Evolutionary conservation across 2,888 invertebrate genomes (phyloP), one percentile per base, ranked within the genome.

Genomic region (Iphiclides podalirius): DNA sequence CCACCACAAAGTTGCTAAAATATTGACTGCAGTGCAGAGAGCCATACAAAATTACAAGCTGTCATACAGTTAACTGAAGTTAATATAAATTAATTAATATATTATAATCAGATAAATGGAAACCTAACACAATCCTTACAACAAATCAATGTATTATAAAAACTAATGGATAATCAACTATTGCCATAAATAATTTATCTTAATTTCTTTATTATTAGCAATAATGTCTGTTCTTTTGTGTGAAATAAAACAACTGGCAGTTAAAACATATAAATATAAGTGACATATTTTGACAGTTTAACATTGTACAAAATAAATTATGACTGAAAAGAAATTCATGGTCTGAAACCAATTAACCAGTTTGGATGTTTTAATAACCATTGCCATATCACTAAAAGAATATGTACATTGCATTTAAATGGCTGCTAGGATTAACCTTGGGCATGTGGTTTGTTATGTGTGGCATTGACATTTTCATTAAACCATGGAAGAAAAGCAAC

Each of bases 391-490:
- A 55, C 52, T 34, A 39, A 34, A 31, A 17, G 28, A 39, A 36
- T 12, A 50, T 88, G 87, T 87, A 86, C 64, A 81, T 88, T 63
- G 87, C 87, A 38, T 72, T 82, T 44, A 85, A 72, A 70, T 88
- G 85, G 85, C 71, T 88, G 9, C 33, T 76, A 31, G 66, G 73
- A 28, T 60, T 87, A 55, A 60, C 71, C 20, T 47, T 78, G 4
- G 53, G 59, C 16, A 79, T 84, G 85, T 87, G 87, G 87, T 16
- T 78, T 44, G 61, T 66, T 7, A 69, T 79, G 61, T 85, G 85
- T 54, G 52, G 58, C 38, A 44, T 74, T 37, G 76, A 84, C 52
- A 17, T 67, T 8, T 62, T 57, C 52, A 28, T 68, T 20, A 35
- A 34, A 31, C n/a, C 50, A 37, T 2, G 41, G 45, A 50, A 46